These are phyloP conservation scores for Gobius niger DNA, from an alignment of 2,113 vertebrate species.

Conservation along the genomic window DNA sequence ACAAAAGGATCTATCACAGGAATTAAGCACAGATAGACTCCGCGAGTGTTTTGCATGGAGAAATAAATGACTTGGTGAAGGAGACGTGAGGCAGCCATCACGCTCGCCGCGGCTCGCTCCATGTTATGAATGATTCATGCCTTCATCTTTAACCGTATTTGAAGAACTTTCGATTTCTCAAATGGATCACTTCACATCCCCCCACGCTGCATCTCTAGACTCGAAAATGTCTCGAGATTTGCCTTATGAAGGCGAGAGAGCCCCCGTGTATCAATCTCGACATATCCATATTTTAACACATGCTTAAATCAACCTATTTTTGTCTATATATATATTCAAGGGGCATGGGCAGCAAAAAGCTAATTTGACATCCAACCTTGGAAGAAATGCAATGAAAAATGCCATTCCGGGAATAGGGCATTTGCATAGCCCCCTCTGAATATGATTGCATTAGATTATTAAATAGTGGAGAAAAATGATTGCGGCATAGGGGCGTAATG, in stretches of 20 bases:
- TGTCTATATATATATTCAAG: slow-evolving; percentile 15
- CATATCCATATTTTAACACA: slow-evolving; percentile 42
- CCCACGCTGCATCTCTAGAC: slow-evolving; percentile 1
- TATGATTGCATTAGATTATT: slow-evolving; percentile 35
- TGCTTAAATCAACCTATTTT: slow-evolving; percentile 33
- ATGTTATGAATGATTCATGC: slow-evolving; percentile 62
- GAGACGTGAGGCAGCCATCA: slow-evolving; percentile 39
- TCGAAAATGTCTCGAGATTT: slow-evolving; percentile 28
- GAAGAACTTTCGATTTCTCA: slow-evolving; percentile 60
- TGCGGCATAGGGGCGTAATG: slow-evolving; percentile 6
- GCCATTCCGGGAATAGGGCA: slow-evolving; percentile 32
- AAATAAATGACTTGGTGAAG: slow-evolving; percentile 27
- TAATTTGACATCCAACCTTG: slow-evolving; percentile 31
- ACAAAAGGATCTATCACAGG: background rate
- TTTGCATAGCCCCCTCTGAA: slow-evolving; percentile 43
- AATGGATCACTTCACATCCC: slow-evolving; percentile 38
- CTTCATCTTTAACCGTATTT: slow-evolving; percentile 59
- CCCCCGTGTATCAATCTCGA: slow-evolving; percentile 17
- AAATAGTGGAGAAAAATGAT: slow-evolving; percentile 6
- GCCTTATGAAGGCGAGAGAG: slow-evolving; percentile 13
- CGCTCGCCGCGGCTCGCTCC: slow-evolving; percentile 37
- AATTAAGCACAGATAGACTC: background rate
- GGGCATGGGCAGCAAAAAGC: slow-evolving; percentile 14
- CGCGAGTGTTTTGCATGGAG: slow-evolving; percentile 5
- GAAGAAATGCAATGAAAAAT: slow-evolving; percentile 24